Evolutionary conservation across 2,888 invertebrate genomes (phyloP), one percentile per base, ranked within the genome.

Genomic region (Bombylius major): DNA sequence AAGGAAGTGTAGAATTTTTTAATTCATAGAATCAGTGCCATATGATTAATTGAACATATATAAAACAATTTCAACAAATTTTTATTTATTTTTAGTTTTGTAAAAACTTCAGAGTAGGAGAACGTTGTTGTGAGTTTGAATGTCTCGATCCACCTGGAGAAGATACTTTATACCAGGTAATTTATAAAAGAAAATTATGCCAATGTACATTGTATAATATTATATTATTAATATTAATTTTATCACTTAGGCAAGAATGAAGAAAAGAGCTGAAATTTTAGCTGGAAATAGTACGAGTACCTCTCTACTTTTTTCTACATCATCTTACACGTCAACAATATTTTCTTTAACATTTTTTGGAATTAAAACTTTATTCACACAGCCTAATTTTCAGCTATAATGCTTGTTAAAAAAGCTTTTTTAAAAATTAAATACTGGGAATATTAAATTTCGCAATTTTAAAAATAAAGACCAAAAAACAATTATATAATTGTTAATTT

Each of bases 61-160:
- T 23, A 23, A 23, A 2, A 3, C 3, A 23, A 1, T 23, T 23
- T 23, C 23, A 23, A 23, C 23, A 23, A 23, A 23, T 23, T 23
- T 23, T 3, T 23, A 23, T 23, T 23, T 23, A 23, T 23, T 67
- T 66, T 67, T 58, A 90, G 90, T 88, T 85, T 77, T 91, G 90
- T 78, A 86, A 86, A 71, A 86, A 85, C 68, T 90, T 89, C 73
- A 81, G 87, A 53, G 86, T 88, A 53, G 89, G 89, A 53, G 85
- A 85, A 69, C 79, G 87, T 58, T 94, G 93, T 76, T 93, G 93
- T 70, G 88, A 92, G 69, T 93, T 92, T 74, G 85, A 86, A 69
- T 94, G 93, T 72, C 77, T 90, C 64, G 89, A 91, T 73, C 83
- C 84, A 0, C 84, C 84, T 0, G 84, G 84, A 1, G 81, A 84